Percentiles rank a stretch among this genome's conserved stretches.
Evolutionary conservation across 2,113 vertebrate genomes (phyloP).

Genomic region (Cavia porcellus): DNA sequence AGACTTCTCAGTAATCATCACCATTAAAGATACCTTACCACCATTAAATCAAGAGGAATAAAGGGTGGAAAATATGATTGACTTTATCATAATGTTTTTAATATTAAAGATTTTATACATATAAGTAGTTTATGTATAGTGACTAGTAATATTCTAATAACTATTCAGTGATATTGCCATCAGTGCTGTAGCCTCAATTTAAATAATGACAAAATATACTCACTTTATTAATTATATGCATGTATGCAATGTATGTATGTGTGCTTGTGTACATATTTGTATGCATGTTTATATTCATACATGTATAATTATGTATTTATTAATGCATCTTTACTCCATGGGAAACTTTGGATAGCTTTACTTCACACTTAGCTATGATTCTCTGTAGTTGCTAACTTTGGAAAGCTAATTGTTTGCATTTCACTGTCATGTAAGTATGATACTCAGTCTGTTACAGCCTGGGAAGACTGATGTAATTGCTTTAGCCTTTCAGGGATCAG

Average conservation of each 20-base stretch:
- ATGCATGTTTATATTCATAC: neutral
- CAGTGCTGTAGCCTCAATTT: neutral
- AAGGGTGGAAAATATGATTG: neutral
- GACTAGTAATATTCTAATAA: neutral
- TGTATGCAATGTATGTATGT: too few species aligned
- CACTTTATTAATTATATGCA: neutral
- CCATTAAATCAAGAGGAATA: neutral
- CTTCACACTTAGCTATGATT: neutral
- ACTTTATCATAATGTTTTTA: neutral
- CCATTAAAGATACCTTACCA: neutral
- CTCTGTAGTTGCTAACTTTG: neutral
- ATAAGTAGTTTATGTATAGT: neutral
- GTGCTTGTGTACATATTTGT: neutral
- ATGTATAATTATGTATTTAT: neutral
- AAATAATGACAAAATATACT: neutral
- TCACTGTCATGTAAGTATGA: neutral
- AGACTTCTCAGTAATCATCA: neutral
- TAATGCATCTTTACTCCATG: neutral
- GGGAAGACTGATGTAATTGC: neutral
- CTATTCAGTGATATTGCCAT: neutral
- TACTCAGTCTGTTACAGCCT: neutral
- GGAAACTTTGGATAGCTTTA: neutral
- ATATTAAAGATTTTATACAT: neutral
- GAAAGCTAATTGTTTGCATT: neutral
- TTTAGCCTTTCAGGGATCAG: neutral